Base-by-base conservation (phyloP, 2,113 vertebrate genomes). In the Uropsilus gracilis region DNA sequence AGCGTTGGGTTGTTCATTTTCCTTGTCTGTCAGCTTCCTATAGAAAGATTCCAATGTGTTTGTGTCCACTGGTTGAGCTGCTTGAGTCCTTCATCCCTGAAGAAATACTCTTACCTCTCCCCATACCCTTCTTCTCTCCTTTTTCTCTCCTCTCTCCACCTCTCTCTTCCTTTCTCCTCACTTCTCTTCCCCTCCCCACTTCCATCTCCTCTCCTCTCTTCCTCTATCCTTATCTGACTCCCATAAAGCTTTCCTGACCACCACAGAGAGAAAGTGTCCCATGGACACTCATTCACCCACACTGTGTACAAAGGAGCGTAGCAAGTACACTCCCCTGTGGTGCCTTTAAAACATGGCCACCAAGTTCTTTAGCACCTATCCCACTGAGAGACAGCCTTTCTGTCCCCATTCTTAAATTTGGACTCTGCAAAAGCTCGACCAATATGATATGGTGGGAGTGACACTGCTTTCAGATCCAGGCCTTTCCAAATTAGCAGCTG, bases 211-310 rank as follows among this genome's bases (percentile, higher is more conserved):
- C 26, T 24, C 0, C 5, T 24, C 10, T n/a, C 13, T 32, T 30
- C 37, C 18, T 11, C 22, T 10, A 9, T 20, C 13, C 81, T 44
- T 20, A 7, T 17, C 18, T 30, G 3, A 68, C 18, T 90, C 81
- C 59, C 48, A 34, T 0, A 89, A 97, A 96, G 84, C 95, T 95
- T 94, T 95, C 86, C 84, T 97, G 91, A 97, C 97, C 72, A 97
- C 0, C 94, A 73, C 66, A 34, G 0, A 20, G 44, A 95, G 18
- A 95, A 97, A 0, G 72, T 12, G 0, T 96, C 77, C 97, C 96
- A 50, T 95, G 94, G 0, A 0, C 50, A 0, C 1, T 66, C 18
- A 3, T 97, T 30, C 89, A 97, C 42, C 91, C 96, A 0, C 96
- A 95, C 11, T 97, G 96, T 94, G 76, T 97, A 34, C 97, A 96